Conservation (phyloP, 92 coral and sea anemone species). For the Diadumene lineata region DNA sequence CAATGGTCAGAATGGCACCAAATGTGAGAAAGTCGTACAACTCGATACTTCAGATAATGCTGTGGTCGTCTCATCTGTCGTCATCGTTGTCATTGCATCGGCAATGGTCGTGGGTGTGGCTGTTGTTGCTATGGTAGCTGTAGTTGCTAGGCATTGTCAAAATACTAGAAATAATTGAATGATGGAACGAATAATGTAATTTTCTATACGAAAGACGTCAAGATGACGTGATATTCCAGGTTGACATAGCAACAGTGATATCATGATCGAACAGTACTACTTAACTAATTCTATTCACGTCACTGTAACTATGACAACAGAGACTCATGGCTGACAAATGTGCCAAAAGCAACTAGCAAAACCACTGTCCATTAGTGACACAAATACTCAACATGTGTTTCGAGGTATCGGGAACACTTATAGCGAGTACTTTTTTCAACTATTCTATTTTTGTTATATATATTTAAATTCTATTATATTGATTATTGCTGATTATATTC, state of each 20-base stretch:
- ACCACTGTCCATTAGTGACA: constrained; percentile 64
- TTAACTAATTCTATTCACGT: not conserved
- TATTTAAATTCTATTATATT: not conserved
- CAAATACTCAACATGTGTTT: constrained; percentile 42
- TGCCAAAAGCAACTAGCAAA: constrained; percentile 99
- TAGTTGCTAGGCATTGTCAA: constrained; percentile 99
- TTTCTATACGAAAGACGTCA: not conserved
- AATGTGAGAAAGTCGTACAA: constrained; percentile 93
- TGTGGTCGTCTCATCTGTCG: constrained; percentile 99
- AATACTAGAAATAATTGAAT: constrained; percentile 57
- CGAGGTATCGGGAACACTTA: not conserved
- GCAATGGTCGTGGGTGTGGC: constrained; percentile 99
- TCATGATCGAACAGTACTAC: too few species aligned
- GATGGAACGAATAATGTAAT: not conserved
- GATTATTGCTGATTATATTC: not conserved
- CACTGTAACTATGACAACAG: constrained; percentile 1
- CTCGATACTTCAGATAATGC: constrained; percentile 99
- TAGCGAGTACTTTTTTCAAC: not conserved
- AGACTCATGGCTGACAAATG: constrained; percentile 23
- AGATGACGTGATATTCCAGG: not conserved
- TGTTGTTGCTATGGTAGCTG: constrained; percentile 99
- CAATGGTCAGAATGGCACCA: constrained; percentile 74
- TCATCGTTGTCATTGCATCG: constrained; percentile 98
- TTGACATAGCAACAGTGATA: constrained; percentile 13
- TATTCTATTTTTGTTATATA: not conserved